phyloP scores from a whole-genome alignment of 2,113 vertebrate species.

The Scolopax mira region DNA sequence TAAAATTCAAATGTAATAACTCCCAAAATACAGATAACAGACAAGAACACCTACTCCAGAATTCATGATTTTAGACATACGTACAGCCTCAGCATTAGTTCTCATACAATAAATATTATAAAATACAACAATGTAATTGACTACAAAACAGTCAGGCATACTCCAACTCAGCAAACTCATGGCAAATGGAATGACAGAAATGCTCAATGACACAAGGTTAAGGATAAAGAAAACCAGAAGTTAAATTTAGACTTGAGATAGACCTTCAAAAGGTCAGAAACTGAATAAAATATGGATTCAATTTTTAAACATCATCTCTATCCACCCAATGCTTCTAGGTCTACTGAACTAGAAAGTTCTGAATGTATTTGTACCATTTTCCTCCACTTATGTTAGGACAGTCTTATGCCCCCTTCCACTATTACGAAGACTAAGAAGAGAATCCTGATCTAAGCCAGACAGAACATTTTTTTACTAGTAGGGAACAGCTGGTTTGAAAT shows the following conservation, averaged over 20 bases:
- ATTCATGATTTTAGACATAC: background rate
- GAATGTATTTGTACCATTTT: background rate
- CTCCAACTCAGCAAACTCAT: background rate
- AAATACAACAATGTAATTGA: background rate
- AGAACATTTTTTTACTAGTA: background rate
- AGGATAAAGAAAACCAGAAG: background rate
- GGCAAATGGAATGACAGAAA: background rate
- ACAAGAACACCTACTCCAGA: background rate
- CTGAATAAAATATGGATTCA: background rate
- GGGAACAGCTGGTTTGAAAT: background rate
- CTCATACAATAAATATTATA: background rate
- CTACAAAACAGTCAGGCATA: background rate
- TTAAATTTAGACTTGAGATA: background rate
- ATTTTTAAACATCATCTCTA: background rate
- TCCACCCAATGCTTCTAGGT: background rate
- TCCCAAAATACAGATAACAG: background rate
- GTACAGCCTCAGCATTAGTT: background rate
- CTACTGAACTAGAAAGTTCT: background rate
- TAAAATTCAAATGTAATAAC: background rate
- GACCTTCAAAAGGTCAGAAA: background rate
- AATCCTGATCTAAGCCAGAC: background rate
- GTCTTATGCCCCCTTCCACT: background rate
- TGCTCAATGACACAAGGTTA: background rate
- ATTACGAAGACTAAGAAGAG: background rate
- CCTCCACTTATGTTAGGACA: background rate